phyloP scores from a whole-genome alignment of 2,797 vertebrate species.

The Lophotriccus pileatus region DNA sequence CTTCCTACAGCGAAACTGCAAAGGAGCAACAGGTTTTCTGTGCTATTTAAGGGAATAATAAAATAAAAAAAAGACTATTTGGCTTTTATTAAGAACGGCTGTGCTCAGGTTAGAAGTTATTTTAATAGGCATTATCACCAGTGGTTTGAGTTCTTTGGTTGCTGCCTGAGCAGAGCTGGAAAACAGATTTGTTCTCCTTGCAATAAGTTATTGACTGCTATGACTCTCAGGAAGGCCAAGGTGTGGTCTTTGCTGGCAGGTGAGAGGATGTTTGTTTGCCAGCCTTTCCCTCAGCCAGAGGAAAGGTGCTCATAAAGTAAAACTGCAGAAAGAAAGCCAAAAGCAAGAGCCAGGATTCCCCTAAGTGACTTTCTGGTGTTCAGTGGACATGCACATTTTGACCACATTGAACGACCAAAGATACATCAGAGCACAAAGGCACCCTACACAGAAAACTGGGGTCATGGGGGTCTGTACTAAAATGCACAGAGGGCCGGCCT shows the following conservation, averaged over 20 bases:
- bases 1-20: background rate
- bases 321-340: slow-evolving; percentile 6
- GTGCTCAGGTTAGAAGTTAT: background rate
- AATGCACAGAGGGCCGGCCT: background rate
- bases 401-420: rapidly evolving
- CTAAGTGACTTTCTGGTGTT: background rate
- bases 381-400: background rate
- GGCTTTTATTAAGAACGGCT: background rate
- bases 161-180: background rate
- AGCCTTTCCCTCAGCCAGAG: slow-evolving; percentile 54
- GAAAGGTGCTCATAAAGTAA: slow-evolving; percentile 51
- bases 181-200: slow-evolving; percentile 5
- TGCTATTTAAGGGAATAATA: background rate
- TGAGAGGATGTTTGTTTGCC: slow-evolving; percentile 53
- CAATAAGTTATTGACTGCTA: slow-evolving; percentile 48
- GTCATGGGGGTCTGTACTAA: background rate
- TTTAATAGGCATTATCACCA: background rate
- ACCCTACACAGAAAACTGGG: rapidly evolving
- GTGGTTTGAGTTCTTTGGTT: background rate
- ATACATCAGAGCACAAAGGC: background rate
- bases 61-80: background rate
- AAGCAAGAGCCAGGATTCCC: background rate
- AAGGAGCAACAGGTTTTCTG: background rate
- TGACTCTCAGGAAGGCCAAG: slow-evolving; percentile 49
- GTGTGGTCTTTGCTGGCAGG: slow-evolving; percentile 58